Evolutionary conservation across 2,888 invertebrate genomes (phyloP), one percentile per base, ranked within the genome.

Genomic region (Copidosoma aretas): DNA sequence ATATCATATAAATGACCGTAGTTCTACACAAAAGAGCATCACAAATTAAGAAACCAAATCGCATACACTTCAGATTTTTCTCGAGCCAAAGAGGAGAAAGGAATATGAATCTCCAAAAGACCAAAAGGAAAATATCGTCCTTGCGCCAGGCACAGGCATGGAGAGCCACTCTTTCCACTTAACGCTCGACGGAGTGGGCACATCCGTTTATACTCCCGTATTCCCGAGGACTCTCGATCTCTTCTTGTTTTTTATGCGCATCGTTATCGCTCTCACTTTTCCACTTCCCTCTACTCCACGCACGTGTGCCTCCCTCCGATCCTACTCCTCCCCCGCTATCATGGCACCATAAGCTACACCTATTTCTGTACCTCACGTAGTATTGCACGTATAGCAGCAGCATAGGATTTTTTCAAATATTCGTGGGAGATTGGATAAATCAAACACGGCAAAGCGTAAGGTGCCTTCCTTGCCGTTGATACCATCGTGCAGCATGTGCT

Each of bases 341-440:
- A 41, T 8, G 8, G 10, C 41, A n/a, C n/a, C n/a, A 10, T 14
- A 14, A 41, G 8, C 41, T 41, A 8, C 41, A 8, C 14, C 41
- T 8, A 8, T 14, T 41, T 10, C 14, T 14, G 41, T 41, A 8
- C 14, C 14, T 14, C 41, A 14, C 41, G 41, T 14, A 41, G n/a
- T n/a, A n/a, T n/a, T 14, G 41, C 41, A 41, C 41, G 14, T 14
- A 41, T 8, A 41, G 41, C 41, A 8, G 49, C 4, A 39, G 14
- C 24, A 14, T 21, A 2, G 59, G 54, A 24, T 46, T 62, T 61
- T 53, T 46, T 62, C 49, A 25, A 41, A 52, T 52, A 43, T 32
- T 56, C 57, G 54, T 41, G 59, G 56, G 60, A 68, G 60, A 24
- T 32, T 64, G 60, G 64, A 60, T 64, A 64, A 60, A 68, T 68